Evolutionary conservation across 1,140 invertebrate genomes (phyloP), one percentile per base, ranked within the genome.

Genomic region (Pristionchus pacificus): DNA sequence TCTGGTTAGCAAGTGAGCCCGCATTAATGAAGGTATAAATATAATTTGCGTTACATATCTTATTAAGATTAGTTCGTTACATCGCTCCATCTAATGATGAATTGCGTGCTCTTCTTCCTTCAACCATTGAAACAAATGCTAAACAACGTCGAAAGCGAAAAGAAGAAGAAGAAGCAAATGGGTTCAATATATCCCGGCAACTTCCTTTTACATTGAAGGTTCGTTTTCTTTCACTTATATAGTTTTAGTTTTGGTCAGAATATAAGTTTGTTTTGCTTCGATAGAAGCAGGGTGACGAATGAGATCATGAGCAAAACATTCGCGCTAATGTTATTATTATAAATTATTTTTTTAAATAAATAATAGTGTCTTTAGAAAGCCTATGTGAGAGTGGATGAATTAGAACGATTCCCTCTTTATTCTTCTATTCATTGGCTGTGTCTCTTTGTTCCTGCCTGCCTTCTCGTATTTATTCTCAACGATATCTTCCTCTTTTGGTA

Each of bases 31-130:
- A 49, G n/a, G n/a, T n/a, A n/a, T n/a, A 65, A 57, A 68, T 68
- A 10, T 62, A 27, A 62, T 24, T 19, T 62, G 15, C 15, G 15
- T 62, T 29, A 68, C 14, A 1, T 13, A 19, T 29, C 10, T 31
- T 68, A 14, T 68, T 58, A 60, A 73, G 71, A 31, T 28, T 73
- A 3, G 59, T 49, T 58, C 71, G 71, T 2, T 73, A 63, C 57
- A 24, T 73, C 33, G 71, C 71, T 33, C 71, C 71, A 25, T 68
- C 65, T 13, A 73, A 73, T 58, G 32, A 66, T 28, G 71, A 73
- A 29, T 32, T 73, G 3, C 69, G 66, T 13, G 61, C 71, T 2
- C 38, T 73, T 24, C 29, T 73, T 10, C 71, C 71, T 25, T 30
- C 71, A 19, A 59, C 62, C 13, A 66, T 68, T 33, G 68, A 73